These are phyloP conservation scores for Probosciger aterrimus DNA, from an alignment of 2,113 vertebrate genomes.

Conservation along the genomic window DNA sequence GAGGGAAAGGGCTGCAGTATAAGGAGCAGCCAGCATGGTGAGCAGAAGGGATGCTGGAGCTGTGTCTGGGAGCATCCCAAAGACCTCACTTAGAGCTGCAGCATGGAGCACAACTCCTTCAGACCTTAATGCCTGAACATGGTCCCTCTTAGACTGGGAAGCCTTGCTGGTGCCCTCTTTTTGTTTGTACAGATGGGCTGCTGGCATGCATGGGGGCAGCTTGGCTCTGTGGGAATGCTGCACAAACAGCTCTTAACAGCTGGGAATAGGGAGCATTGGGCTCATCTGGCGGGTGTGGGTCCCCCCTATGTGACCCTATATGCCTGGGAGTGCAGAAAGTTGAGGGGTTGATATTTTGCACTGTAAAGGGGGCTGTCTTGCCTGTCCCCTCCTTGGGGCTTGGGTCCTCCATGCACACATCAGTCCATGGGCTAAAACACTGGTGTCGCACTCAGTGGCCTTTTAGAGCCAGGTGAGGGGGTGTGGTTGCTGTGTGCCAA, in stretches of 20 bases:
- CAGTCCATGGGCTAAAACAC: background rate
- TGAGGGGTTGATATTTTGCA: background rate
- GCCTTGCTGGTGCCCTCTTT: background rate
- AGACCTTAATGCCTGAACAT: background rate
- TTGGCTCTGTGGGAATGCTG: accelerated
- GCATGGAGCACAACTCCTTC: background rate
- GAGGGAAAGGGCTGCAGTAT: background rate
- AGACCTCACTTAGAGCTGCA: background rate
- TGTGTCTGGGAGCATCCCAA: background rate
- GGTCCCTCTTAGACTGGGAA: background rate
- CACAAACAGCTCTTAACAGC: background rate
- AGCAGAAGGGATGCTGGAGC: background rate
- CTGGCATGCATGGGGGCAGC: accelerated
- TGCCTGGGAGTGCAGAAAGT: background rate
- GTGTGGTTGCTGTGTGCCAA: accelerated
- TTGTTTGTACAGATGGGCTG: background rate
- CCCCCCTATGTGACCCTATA: accelerated
- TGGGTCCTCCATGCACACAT: accelerated
- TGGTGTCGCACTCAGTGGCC: background rate
- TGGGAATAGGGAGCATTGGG: background rate
- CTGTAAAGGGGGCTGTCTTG: background rate
- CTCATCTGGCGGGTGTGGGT: background rate
- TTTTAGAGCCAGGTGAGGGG: background rate
- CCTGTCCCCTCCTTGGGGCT: background rate
- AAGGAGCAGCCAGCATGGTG: background rate